Conservation (phyloP, 2,888 invertebrate genomes). For the Operophtera brumata region DNA sequence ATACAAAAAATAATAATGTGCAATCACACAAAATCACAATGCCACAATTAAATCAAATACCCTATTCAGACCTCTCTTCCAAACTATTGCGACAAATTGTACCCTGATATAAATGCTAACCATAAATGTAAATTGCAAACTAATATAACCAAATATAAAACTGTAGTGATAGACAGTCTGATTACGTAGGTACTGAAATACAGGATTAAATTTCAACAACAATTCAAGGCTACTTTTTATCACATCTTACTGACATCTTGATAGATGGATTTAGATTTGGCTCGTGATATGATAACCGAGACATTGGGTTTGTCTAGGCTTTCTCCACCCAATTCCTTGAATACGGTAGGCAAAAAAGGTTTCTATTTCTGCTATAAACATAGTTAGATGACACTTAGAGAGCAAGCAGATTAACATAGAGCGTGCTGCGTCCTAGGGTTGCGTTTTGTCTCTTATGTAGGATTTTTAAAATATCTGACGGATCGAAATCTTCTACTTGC, state of each 20-base stretch:
- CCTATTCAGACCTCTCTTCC: too few species aligned
- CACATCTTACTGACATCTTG: background rate
- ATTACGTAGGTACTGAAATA: background rate
- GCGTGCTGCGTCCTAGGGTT: background rate
- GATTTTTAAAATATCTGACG: background rate
- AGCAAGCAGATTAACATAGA: background rate
- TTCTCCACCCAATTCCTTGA: background rate
- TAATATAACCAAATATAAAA: background rate
- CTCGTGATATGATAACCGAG: background rate
- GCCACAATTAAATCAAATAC: too few species aligned
- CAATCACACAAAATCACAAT: too few species aligned
- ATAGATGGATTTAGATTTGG: background rate
- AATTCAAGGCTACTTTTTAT: background rate
- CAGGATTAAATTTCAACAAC: background rate
- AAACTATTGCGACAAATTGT: too few species aligned
- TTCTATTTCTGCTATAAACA: background rate
- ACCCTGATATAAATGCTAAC: background rate
- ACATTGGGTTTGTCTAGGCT: background rate
- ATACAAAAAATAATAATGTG: too few species aligned
- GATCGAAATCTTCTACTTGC: background rate
- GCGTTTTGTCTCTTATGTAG: background rate
- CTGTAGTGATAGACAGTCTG: background rate
- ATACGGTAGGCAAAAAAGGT: conserved; percentile 1
- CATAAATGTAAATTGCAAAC: conserved; percentile 6
- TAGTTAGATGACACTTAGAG: conserved; percentile 1